phyloP scores from a whole-genome alignment of 1,140 invertebrate species.

The Ectropis grisescens region DNA sequence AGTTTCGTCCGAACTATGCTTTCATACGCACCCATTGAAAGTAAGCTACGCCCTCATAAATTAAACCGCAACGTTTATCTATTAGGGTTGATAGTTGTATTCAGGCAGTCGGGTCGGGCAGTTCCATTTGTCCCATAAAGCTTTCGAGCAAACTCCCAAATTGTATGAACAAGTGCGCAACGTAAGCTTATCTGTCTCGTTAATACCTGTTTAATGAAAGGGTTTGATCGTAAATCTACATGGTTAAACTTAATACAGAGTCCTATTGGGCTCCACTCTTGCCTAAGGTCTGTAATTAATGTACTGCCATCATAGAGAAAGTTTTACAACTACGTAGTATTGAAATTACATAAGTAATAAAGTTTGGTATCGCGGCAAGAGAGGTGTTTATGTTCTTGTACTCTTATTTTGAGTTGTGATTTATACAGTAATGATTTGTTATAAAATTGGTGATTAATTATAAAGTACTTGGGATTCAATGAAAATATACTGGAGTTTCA shows the following conservation, averaged over 20 bases:
- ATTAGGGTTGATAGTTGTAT: conserved; percentile 29
- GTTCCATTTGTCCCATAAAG: conserved; percentile 37
- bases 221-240: conserved; percentile 66
- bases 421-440: no score
- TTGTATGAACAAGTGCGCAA: conserved; percentile 51
- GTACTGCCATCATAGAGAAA: conserved; percentile 56
- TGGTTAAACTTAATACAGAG: conserved; percentile 54
- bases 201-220: conserved; percentile 68
- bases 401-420: conserved; percentile 56
- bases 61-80: conserved; percentile 37
- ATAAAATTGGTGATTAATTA: no score
- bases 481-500: no score
- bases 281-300: conserved; percentile 56
- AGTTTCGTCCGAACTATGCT: no score
- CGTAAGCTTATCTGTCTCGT: conserved; percentile 53
- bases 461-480: no score
- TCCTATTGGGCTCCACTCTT: conserved; percentile 48
- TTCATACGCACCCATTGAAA: conserved; percentile 11
- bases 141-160: conserved; percentile 37
- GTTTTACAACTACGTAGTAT: conserved; percentile 53
- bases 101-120: conserved; percentile 21
- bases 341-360: conserved; percentile 63
- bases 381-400: conserved; percentile 48
- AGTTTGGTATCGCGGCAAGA: conserved; percentile 45
- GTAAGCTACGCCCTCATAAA: conserved; percentile 20